Base-by-base conservation (phyloP, 1,140 invertebrate genomes). In the Papilio machaon region DNA sequence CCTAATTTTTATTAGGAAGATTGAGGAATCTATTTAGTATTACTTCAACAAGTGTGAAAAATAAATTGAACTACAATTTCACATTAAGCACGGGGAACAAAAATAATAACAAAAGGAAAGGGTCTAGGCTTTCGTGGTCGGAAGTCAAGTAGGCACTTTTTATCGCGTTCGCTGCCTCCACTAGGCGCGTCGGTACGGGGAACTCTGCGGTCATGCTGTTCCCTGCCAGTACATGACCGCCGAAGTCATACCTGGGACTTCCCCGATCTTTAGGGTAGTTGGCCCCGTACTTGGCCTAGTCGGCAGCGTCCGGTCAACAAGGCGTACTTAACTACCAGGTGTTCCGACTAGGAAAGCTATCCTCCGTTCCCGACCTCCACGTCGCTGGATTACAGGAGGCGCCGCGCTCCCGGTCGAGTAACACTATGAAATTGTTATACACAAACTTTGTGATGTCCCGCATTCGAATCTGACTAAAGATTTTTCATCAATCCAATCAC, bases 341-440 rank as follows among this genome's bases (percentile, higher is more conserved):
- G 10, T 15, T 35, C 64, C 64, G 64, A 35, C 64, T 35, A 35
- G n/a, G 64, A 70, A 70, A 35, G 30, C 23, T 8, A 70, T 70
- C 64, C 64, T 70, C 64, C 64, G 64, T 35, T 70, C 64, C 64
- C 64, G 64, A 70, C 64, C 64, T 70, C 64, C 64, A 35, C 17
- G 64, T 70, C 30, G 64, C 64, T 35, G 64, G 64, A 70, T 70
- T 70, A 70, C 64, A 70, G 64, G 64, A 70, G 64, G 5, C 64
- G 64, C 64, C 64, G 30, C 23, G 30, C 64, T 70, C 64, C 64
- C 64, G 64, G 64, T 70, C 64, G 30, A 38, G 3, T 15, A 10
- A 38, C 9, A 70, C 64, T 35, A 15, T 70, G 30, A 70, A 70
- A 70, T 35, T 35, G 35, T 11, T 30, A 15, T 70, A 70, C 17